A percentile compares a stretch with the other conserved stretches of the same genome.
phyloP scores from a whole-genome alignment of 2,797 vertebrate genomes.

The Taenioides sp. region DNA sequence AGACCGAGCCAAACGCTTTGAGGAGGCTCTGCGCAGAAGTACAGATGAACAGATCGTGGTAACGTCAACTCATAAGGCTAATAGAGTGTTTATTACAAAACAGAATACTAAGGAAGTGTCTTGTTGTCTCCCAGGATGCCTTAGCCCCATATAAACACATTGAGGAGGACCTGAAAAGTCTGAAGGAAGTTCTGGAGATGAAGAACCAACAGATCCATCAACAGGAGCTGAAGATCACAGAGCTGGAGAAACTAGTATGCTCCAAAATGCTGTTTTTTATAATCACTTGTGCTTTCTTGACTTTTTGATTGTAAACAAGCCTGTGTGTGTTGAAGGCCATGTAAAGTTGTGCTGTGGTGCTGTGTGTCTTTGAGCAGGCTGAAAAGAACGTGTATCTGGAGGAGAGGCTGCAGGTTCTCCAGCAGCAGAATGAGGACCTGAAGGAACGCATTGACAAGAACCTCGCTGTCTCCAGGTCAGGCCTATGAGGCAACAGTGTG shows the following conservation, averaged over 20 bases:
- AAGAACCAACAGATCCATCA: slow-evolving; percentile 97
- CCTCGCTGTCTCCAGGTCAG: slow-evolving; percentile 88
- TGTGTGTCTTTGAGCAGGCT: slow-evolving; percentile 79
- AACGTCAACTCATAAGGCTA: slow-evolving; percentile 71
- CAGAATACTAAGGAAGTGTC: not conserved
- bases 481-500: not conserved
- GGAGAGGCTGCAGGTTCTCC: slow-evolving; percentile 90
- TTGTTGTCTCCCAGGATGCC: slow-evolving; percentile 77
- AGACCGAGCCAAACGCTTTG: slow-evolving; percentile 92
- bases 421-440: slow-evolving; percentile 97
- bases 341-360: slow-evolving; percentile 59
- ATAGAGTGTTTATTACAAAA: slow-evolving; percentile 58
- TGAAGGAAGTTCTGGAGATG: slow-evolving; percentile 95
- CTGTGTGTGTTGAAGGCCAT: not conserved
- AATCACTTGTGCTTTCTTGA: slow-evolving; percentile 1
- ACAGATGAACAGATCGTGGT: slow-evolving; percentile 94
- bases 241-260: slow-evolving; percentile 94
- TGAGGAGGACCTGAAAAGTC: slow-evolving; percentile 91
- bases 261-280: slow-evolving; percentile 22
- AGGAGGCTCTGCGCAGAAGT: slow-evolving; percentile 92
- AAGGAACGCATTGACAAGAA: slow-evolving; percentile 92
- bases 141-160: slow-evolving; percentile 92
- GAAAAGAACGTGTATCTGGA: slow-evolving; percentile 93
- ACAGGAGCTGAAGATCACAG: slow-evolving; percentile 92
- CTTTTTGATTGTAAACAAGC: not conserved